Conservation (phyloP, 2,888 invertebrate species). For the Eupithecia subumbrata region DNA sequence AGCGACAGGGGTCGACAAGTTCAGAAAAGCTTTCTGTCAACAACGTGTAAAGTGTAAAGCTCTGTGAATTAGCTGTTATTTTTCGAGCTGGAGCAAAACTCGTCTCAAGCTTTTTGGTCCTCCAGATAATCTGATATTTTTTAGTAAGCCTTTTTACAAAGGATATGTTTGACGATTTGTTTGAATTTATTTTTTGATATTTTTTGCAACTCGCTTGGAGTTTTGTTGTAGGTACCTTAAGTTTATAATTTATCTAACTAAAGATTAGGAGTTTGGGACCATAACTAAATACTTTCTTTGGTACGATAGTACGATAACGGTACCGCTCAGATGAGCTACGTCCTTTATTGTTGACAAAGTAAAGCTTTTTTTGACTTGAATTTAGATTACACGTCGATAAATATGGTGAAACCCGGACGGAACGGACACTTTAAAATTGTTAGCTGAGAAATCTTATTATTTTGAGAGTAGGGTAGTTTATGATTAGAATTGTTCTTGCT, state of each 20-base stretch:
- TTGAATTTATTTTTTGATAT: no score
- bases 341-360: background rate
- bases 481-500: background rate
- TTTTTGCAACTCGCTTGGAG: no score
- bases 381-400: background rate
- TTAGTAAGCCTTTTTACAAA: no score
- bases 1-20: background rate
- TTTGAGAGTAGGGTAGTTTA: background rate
- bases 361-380: background rate
- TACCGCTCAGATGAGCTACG: background rate
- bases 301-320: background rate
- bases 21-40: background rate
- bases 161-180: no score
- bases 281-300: background rate
- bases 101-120: no score
- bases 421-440: background rate
- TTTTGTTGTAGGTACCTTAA: no score
- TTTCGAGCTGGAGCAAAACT: no score
- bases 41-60: background rate
- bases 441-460: conserved; percentile 6
- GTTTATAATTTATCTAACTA: no score
- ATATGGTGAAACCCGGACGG: background rate
- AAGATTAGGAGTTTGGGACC: background rate
- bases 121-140: no score
- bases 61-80: no score